phyloP scores from a whole-genome alignment of 2,797 vertebrate genomes.

The Micropoecilia bifurca region DNA sequence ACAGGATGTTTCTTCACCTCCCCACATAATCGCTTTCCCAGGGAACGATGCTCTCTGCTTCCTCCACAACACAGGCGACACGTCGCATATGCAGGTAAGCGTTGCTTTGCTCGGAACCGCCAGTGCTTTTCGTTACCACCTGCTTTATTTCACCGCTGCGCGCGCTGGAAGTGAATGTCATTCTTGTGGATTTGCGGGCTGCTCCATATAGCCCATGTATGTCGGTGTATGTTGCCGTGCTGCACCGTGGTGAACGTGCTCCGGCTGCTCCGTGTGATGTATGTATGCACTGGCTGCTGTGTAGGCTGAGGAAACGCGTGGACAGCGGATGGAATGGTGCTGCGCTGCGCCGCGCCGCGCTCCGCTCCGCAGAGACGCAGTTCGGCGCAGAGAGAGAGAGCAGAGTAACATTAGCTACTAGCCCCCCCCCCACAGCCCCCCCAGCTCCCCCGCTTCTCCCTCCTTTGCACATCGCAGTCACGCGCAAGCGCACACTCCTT shows the following conservation, averaged over 20 bases:
- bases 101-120: not conserved
- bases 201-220: not conserved
- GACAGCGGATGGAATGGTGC: conserved; percentile 72
- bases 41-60: conserved; percentile 57
- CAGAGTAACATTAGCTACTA: conserved; percentile 58
- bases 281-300: conserved; percentile 67
- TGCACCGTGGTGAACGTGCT: conserved; percentile 60
- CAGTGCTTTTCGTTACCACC: not conserved
- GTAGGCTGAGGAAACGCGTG: conserved; percentile 77
- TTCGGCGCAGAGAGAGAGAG: conserved; percentile 74
- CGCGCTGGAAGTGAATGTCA: not conserved
- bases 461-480: conserved; percentile 39
- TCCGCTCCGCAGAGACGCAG: conserved; percentile 73
- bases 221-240: conserved; percentile 59
- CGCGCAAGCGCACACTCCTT: conserved; percentile 28
- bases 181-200: not conserved
- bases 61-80: conserved; percentile 50
- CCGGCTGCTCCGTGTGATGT: conserved; percentile 46
- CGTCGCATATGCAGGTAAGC: conserved; percentile 66
- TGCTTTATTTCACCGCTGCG: not conserved
- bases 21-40: conserved; percentile 62
- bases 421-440: conserved; percentile 8
- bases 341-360: conserved; percentile 71
- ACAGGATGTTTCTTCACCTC: conserved; percentile 63
- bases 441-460: conserved; percentile 5